A percentile compares a stretch with the other conserved stretches of the same genome.
phyloP scores from a whole-genome alignment of 2,797 vertebrate genomes.

The Smutsia temminckii region DNA sequence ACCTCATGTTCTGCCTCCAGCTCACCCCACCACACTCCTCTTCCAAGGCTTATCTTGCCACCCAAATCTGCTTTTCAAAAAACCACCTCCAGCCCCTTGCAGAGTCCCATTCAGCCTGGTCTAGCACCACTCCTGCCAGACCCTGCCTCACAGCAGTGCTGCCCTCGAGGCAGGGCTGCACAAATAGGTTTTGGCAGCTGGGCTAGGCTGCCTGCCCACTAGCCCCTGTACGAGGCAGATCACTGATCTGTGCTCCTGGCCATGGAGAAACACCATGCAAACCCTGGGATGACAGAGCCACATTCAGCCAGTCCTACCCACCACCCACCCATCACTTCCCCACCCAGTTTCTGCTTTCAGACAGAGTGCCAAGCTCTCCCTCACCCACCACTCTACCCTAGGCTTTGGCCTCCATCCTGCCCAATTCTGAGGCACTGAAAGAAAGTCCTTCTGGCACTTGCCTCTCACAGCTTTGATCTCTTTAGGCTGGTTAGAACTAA shows the following conservation, averaged over 20 bases:
- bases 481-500: background rate
- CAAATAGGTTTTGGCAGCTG: background rate
- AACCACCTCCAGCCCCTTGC: conserved; percentile 18
- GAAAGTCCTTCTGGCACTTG: background rate
- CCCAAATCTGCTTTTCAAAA: conserved; percentile 50
- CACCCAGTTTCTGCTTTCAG: background rate
- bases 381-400: background rate
- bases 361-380: background rate
- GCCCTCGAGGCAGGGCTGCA: background rate
- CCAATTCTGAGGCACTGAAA: background rate
- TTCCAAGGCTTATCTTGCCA: background rate
- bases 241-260: conserved; percentile 17
- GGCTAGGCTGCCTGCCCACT: conserved; percentile 4
- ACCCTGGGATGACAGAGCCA: background rate
- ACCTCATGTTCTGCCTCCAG: background rate
- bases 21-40: background rate
- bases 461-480: background rate
- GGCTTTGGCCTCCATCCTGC: background rate
- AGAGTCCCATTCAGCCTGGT: background rate
- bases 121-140: background rate
- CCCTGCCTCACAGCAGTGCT: background rate
- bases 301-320: background rate
- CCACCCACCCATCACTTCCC: background rate
- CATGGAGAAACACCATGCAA: background rate
- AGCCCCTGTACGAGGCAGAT: background rate